phyloP scores from a whole-genome alignment of 2,797 vertebrate genomes.

The Trachurus trachurus region DNA sequence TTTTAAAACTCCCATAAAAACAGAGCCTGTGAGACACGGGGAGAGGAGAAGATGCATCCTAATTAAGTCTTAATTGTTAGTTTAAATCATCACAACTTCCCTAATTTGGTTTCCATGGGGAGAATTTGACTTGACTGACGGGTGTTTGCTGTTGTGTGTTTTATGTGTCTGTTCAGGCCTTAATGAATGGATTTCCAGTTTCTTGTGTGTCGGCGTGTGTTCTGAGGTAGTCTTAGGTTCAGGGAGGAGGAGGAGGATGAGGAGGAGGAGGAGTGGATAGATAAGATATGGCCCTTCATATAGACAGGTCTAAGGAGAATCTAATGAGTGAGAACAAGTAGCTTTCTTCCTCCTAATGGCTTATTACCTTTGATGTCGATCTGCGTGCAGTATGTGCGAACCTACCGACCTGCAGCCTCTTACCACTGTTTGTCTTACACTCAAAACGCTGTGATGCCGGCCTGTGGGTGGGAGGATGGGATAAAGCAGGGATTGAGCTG shows the following conservation, averaged over 20 bases:
- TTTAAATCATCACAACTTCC: slow-evolving; percentile 3
- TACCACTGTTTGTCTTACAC: slow-evolving; percentile 7
- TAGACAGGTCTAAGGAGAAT: slow-evolving; percentile 8
- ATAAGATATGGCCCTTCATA: slow-evolving; percentile 17
- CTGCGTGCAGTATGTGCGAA: not conserved
- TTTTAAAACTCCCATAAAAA: not conserved
- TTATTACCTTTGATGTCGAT: slow-evolving; percentile 28
- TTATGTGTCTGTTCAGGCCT: not conserved
- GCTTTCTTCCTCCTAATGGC: slow-evolving; percentile 24
- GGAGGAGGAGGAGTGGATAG: slow-evolving; percentile 22
- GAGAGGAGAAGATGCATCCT: not conserved
- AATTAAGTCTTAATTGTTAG: slow-evolving; percentile 39
- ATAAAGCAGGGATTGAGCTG: not conserved
- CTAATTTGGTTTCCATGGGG: not conserved
- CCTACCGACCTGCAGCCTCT: slow-evolving; percentile 31
- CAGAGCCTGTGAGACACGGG: not conserved
- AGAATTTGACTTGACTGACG: not conserved
- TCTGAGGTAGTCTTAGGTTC: slow-evolving; percentile 71
- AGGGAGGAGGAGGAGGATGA: slow-evolving; percentile 13
- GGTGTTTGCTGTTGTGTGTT: not conserved
- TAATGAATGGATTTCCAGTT: slow-evolving; percentile 2
- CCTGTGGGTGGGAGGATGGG: slow-evolving; percentile 5
- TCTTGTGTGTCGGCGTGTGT: slow-evolving; percentile 4
- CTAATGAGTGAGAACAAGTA: slow-evolving; percentile 13
- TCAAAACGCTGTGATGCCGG: slow-evolving; percentile 7